phyloP scores from a whole-genome alignment of 2,888 invertebrate species.

The Brachylomia viminalis region DNA sequence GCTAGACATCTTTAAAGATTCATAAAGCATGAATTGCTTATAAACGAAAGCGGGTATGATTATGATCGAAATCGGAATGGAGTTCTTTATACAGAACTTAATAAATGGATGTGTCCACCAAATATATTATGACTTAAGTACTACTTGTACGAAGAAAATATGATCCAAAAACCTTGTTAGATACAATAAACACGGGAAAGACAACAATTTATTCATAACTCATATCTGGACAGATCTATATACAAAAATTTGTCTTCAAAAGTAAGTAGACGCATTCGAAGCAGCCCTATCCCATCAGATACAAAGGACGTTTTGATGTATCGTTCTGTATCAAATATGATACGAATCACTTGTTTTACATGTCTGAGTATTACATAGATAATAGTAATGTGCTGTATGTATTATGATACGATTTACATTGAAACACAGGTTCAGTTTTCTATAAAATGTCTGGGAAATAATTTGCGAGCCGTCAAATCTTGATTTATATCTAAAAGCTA shows the following conservation, averaged over 20 bases:
- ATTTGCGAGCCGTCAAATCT: slow-evolving; percentile 54
- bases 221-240: slow-evolving; percentile 58
- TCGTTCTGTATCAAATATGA: slow-evolving; percentile 76
- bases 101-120: background rate
- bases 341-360: slow-evolving; percentile 78
- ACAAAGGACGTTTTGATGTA: slow-evolving; percentile 81
- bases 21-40: background rate
- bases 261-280: slow-evolving; percentile 43
- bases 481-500: slow-evolving; percentile 52
- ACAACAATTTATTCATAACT: slow-evolving; percentile 54
- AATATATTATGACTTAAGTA: background rate
- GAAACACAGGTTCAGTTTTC: slow-evolving; percentile 29
- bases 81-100: background rate
- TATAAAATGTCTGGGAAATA: slow-evolving; percentile 44
- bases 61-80: background rate
- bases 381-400: slow-evolving; percentile 69
- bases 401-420: slow-evolving; percentile 64
- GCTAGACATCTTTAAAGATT: background rate
- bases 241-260: slow-evolving; percentile 55
- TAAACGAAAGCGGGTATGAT: background rate
- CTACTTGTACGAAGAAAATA: slow-evolving; percentile 3
- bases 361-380: slow-evolving; percentile 71
- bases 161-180: slow-evolving; percentile 12
- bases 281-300: slow-evolving; percentile 65
- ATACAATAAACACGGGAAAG: slow-evolving; percentile 44